Conservation (phyloP, 2,797 vertebrate genomes). For the Erpetoichthys calabaricus region DNA sequence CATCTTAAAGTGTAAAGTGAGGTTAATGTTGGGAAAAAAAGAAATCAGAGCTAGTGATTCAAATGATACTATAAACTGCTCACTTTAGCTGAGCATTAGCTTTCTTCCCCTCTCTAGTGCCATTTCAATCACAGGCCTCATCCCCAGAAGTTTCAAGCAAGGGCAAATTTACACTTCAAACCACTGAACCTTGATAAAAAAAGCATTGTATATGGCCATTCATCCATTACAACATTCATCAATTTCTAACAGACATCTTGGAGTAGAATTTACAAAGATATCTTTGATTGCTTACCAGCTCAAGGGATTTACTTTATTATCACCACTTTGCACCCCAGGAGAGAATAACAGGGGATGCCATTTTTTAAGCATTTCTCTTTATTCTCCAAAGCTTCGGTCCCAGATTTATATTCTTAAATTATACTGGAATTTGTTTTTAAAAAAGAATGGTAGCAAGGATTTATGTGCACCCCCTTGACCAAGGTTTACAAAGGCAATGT, state of each 20-base stretch:
- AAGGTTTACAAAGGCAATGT: too few species aligned
- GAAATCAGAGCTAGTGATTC: too few species aligned
- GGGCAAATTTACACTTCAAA: conserved; percentile 75
- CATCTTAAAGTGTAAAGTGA: too few species aligned
- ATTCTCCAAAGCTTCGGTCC: conserved; percentile 17
- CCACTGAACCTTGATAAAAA: conserved; percentile 56
- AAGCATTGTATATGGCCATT: conserved; percentile 56
- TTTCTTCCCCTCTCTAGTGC: background rate
- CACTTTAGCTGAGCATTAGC: too few species aligned
- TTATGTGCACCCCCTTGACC: too few species aligned
- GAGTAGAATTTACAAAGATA: conserved; percentile 59
- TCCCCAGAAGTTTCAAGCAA: conserved; percentile 50
- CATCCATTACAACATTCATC: conserved; percentile 45
- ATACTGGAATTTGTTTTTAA: too few species aligned
- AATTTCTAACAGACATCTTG: conserved; percentile 47
- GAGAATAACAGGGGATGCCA: conserved; percentile 54
- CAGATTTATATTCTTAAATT: too few species aligned
- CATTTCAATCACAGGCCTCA: conserved; percentile 39
- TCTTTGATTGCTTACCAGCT: conserved; percentile 53
- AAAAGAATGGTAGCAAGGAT: too few species aligned
- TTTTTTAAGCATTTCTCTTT: conserved; percentile 32
- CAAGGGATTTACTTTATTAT: conserved; percentile 52
- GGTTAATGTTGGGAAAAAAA: too few species aligned
- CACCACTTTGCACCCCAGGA: conserved; percentile 30
- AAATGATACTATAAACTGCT: too few species aligned